These are phyloP conservation scores for Microctonus brassicae DNA, from an alignment of 2,888 invertebrate genomes.

Conservation along the genomic window DNA sequence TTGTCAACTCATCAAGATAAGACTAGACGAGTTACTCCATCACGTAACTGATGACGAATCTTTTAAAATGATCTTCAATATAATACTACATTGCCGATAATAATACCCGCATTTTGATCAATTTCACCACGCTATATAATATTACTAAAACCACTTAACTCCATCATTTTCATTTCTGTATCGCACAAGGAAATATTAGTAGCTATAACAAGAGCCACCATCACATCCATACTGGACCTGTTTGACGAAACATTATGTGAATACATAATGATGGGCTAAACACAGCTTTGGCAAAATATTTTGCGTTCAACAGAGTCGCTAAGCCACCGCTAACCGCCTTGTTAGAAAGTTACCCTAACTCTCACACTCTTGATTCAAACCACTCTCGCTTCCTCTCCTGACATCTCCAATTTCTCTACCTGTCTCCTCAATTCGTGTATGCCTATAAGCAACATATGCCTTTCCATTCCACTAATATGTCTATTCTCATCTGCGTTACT, in stretches of 20 bases:
- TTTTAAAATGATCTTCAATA: background rate
- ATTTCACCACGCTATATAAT: background rate
- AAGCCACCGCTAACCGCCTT: conserved; percentile 68
- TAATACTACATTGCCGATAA: background rate
- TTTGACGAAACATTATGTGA: conserved; percentile 20
- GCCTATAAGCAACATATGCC: conserved; percentile 39
- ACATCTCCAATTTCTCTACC: conserved; percentile 49
- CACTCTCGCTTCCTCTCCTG: conserved; percentile 40
- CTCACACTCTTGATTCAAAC: conserved; percentile 46
- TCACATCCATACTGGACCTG: conserved; percentile 12
- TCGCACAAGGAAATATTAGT: conserved; percentile 42
- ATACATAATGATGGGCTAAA: conserved; percentile 25
- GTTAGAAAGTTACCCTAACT: conserved; percentile 65
- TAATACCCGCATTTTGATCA: background rate
- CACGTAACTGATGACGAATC: background rate
- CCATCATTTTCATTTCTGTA: background rate
- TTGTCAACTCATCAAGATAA: background rate
- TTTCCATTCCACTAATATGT: conserved; percentile 31
- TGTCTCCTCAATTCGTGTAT: conserved; percentile 22
- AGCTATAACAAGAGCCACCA: conserved; percentile 9
- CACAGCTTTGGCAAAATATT: conserved; percentile 58
- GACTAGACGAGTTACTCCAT: background rate
- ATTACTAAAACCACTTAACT: background rate
- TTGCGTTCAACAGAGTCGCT: conserved; percentile 62
- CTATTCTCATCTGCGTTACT: conserved; percentile 24